Evolutionary conservation across 2,113 vertebrate species (phyloP), one percentile per base, ranked within the genome.

Genomic region (Anas platyrhynchos): DNA sequence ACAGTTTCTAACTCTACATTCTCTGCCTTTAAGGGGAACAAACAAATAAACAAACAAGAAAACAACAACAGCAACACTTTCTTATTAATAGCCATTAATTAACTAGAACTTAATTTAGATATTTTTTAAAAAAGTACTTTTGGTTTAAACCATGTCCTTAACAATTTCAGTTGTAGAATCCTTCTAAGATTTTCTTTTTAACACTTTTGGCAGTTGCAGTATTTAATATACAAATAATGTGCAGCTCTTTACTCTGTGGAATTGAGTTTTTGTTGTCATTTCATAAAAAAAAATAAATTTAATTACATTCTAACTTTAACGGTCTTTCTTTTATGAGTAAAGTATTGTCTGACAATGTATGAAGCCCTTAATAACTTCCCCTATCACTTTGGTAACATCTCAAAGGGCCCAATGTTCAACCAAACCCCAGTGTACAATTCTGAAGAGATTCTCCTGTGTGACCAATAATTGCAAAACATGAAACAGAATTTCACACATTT

Each of bases 231-330:
- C 12, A 81, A 74, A 61, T 61, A 65, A 65, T 69, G 48, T 95
- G 58, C 16, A 91, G 6, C 3, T 3, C 29, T 91, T 66, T 89
- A 44, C 66, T 91, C 65, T 66, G 54, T 32, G n/a, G 48, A 61
- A 7, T 34, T 88, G 48, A 75, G 41, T 55, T 63, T 82, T 92
- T 94, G 27, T 72, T 88, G 62, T 75, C 36, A 41, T 92, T 88
- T 88, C 52, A 62, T 78, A 75, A 65, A 88, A 86, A 86, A 7
- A 86, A 81, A 71, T 80, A 59, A 11, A 81, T 88, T 93, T 94
- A 83, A 93, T 93, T 94, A 88, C 26, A 83, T 81, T 86, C 38
- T 48, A 93, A 63, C 26, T 81, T 18, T 52, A 88, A 86, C n/a
- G 26, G n/a, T 2, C 26, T 90, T 91, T 81, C 68, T 38, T 94